Evolutionary conservation across 2,113 vertebrate genomes (phyloP).

Genomic region (Paedocypris sp.): DNA sequence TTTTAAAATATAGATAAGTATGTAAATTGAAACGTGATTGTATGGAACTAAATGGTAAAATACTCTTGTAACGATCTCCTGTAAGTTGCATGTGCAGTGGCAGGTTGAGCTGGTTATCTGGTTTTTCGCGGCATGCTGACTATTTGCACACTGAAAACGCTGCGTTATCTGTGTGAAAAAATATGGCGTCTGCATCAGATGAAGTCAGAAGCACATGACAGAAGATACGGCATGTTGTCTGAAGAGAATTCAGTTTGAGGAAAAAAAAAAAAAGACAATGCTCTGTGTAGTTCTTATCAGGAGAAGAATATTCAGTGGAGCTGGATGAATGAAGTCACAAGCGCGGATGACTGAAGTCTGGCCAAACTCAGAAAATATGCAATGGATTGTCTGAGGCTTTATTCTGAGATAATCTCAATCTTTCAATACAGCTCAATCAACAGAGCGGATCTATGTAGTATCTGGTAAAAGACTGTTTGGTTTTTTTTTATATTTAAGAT

Average conservation of each 20-base stretch:
- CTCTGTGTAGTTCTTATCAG: background rate
- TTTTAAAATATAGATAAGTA: no score
- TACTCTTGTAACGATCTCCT: no score
- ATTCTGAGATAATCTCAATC: no score
- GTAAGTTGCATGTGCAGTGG: background rate
- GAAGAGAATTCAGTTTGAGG: background rate
- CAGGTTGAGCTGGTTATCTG: background rate
- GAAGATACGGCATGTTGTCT: background rate
- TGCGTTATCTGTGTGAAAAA: background rate
- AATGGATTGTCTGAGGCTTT: no score
- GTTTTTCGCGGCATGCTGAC: background rate
- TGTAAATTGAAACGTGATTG: no score
- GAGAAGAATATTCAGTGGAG: background rate
- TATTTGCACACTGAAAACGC: background rate
- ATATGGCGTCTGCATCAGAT: background rate
- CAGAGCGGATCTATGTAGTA: no score
- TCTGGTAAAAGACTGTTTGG: no score
- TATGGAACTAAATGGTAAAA: no score
- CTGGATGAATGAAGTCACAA: background rate
- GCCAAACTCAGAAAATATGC: no score
- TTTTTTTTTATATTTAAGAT: no score
- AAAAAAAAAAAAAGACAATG: no score
- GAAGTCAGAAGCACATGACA: background rate
- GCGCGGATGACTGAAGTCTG: background rate
- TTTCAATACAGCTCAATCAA: no score